Evolutionary conservation across 2,113 vertebrate genomes (phyloP).

Genomic region (Aspiorhynchus laticeps): DNA sequence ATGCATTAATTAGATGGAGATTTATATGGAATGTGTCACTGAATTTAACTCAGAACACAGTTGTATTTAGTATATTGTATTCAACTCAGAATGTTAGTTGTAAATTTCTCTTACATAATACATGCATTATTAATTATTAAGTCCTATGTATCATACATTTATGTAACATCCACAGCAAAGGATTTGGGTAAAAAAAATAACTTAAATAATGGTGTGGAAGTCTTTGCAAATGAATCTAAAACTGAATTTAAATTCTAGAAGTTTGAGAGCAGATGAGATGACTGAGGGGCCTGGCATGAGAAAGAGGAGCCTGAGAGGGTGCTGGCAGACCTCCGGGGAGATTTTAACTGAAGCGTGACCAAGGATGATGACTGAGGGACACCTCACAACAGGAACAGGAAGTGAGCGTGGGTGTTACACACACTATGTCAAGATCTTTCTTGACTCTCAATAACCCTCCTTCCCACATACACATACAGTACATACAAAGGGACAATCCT

Average conservation of each 20-base stretch:
- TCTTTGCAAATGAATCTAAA: neutral
- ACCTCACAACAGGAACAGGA: constrained; percentile 51
- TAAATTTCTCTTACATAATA: neutral
- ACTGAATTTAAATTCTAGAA: neutral
- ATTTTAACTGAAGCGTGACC: neutral
- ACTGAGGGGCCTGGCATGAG: neutral
- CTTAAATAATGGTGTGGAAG: neutral
- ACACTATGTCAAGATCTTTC: neutral
- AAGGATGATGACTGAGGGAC: constrained; percentile 13
- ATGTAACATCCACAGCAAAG: neutral
- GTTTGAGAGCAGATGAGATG: neutral
- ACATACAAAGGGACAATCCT: neutral
- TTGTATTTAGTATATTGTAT: too few relatives aligned
- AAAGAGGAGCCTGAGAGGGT: neutral
- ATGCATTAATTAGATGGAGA: neutral
- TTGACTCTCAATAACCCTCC: neutral
- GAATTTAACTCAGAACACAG: neutral
- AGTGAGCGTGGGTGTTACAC: constrained; percentile 29
- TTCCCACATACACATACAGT: neutral
- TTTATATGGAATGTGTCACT: neutral
- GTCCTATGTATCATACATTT: neutral
- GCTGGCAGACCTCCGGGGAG: neutral
- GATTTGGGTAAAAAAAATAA: neutral
- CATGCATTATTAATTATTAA: neutral
- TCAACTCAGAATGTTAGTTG: neutral